Evolutionary conservation across 2,888 invertebrate species (phyloP), one percentile per base, ranked within the genome.

Genomic region (Gonocerus acuteangulatus): DNA sequence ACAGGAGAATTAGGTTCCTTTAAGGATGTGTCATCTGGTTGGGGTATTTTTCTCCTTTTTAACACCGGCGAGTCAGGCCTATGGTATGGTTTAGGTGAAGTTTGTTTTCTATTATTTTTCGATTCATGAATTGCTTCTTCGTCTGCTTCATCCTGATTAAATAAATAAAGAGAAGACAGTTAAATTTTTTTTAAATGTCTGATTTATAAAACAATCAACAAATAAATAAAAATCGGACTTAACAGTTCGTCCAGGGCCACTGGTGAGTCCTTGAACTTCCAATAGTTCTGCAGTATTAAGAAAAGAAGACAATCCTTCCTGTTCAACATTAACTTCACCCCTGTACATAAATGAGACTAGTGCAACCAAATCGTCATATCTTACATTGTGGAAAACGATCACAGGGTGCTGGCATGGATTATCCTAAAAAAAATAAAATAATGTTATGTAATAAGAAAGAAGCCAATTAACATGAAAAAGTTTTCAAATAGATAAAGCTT

Each of bases 281-380:
- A 88, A 74, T 65, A 87, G 75, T 73, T 87, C 87, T 3, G 87
- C 87, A 16, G 87, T 87, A 68, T 85, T 84, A 54, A 88, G 77
- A 75, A 88, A 88, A 62, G 87, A 86, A 67, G 85, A 83, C 68
- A 88, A 74, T 66, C 87, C 85, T 71, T 87, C 87, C 72, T 87
- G 87, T 69, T 85, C 82, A 47, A 89, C 87, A 49, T 65, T 87
- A 6, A 89, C 88, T 76, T 89, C 88, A 61, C 89, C 89, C 70
- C 77, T 85, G 71, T 89, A 89, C 84, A 89, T 88, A 70, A 89
- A 89, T 71, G 87, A 85, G 39, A 89, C 80, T 64, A 89, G 82
- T 13, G 87, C 87, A 70, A 83, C 82, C 69, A 89, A 79, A 74
- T 89, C 89, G 68, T 84, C 85, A 69, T 80, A 87, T 72, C 84